A percentile compares a stretch with the other conserved stretches of the same genome.
phyloP scores from a whole-genome alignment of 2,888 invertebrate genomes.

The Agonopterix heracliana region DNA sequence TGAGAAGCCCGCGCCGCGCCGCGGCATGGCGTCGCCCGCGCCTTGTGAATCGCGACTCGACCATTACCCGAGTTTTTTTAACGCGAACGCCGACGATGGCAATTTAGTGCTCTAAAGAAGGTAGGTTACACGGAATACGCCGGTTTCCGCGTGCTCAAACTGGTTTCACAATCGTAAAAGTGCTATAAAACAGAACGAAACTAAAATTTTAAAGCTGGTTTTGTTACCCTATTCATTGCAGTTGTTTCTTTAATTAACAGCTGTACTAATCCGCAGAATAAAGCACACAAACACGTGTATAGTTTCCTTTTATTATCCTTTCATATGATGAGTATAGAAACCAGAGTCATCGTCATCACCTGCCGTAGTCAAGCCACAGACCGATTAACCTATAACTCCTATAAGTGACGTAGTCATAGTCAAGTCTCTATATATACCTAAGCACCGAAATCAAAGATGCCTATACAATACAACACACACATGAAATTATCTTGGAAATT shows the following conservation, averaged over 20 bases:
- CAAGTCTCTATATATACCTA: too few relatives aligned
- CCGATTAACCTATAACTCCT: too few relatives aligned
- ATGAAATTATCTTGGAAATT: too few relatives aligned
- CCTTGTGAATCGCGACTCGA: slow-evolving; percentile 2
- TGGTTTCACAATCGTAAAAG: neutral
- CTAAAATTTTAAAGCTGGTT: too few relatives aligned
- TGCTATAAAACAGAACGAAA: neutral
- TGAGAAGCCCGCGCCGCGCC: slow-evolving; percentile 18
- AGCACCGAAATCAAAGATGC: too few relatives aligned
- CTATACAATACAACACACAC: too few relatives aligned
- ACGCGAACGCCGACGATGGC: slow-evolving; percentile 4
- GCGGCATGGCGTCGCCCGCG: slow-evolving; percentile 8
- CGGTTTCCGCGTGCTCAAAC: neutral
- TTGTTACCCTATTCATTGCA: too few relatives aligned
- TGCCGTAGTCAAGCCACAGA: too few relatives aligned
- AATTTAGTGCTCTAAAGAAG: slow-evolving; percentile 5
- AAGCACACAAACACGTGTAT: neutral
- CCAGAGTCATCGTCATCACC: too few relatives aligned
- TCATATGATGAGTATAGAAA: too few relatives aligned
- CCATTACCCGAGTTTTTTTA: slow-evolving; percentile 9
- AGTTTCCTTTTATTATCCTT: neutral
- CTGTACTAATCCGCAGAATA: neutral
- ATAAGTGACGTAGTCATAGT: too few relatives aligned
- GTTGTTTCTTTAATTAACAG: neutral
- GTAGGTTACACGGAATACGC: neutral